Base-by-base conservation (phyloP, 1,140 invertebrate genomes). In the Condylostylus longicornis region DNA sequence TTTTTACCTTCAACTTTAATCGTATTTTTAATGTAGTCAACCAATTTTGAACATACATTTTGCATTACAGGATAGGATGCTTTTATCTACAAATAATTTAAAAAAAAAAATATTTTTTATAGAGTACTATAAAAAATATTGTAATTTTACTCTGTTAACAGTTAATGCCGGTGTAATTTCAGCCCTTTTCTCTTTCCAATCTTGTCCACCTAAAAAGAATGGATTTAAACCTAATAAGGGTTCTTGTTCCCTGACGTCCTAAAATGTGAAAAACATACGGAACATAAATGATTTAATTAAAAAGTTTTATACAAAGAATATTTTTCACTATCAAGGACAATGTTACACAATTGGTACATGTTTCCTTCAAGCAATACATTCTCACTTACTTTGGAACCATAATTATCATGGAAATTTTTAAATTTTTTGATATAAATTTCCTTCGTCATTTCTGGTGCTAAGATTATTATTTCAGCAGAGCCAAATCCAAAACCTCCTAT, bases 121-220 rank as follows among this genome's bases (percentile, higher is more conserved):
- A 38, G 27, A 17, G 13, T 2, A 10, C 14, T 40, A 27, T 12
- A 20, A 33, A 33, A 14, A 37, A 46, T 47, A 41, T 15, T 35
- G 20, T 14, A 30, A 23, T 39, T 36, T 36, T 47, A 62, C 61
- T 12, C 50, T 42, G 42, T 60, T 56, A 0, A 57, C 50, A 1
- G 67, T 67, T 20, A 74, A 62, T 5, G 64, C 64, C 5, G 70
- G 67, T 18, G 66, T 69, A 15, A 71, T 55, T 29, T 71, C 62
- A 5, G 50, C 50, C 17, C 71, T 49, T 15, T 65, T 58, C 13
- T 64, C 51, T 45, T 71, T 71, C 73, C 73, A 76, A 6, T 42
- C 45, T 5, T 65, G 52, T 12, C 62, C 65, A 5, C 35, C 44
- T 4, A 57, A 37, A 4, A 58, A 21, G 38, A 68, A 68, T 1